phyloP scores from a whole-genome alignment of 2,888 invertebrate species.

The Ypsolopha sequella region DNA sequence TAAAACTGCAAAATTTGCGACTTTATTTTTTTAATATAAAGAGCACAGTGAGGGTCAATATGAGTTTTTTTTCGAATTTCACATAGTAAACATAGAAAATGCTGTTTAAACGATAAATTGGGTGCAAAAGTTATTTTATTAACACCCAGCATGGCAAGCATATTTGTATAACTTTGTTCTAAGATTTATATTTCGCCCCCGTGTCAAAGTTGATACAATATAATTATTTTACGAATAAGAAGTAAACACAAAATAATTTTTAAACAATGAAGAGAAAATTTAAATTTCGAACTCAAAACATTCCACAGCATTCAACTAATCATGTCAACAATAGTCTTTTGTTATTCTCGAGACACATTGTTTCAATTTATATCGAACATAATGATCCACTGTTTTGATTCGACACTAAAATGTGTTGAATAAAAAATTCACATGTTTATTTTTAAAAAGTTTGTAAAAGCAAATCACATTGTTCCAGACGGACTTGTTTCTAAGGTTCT shows the following conservation, averaged over 20 bases:
- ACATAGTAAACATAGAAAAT: too few species aligned
- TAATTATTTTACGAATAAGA: background rate
- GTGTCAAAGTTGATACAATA: constrained; percentile 2
- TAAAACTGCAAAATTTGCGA: too few species aligned
- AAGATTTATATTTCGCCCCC: constrained; percentile 8
- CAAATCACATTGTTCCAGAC: constrained; percentile 22
- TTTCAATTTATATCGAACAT: constrained; percentile 55
- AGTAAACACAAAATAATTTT: constrained; percentile 23
- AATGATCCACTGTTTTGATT: constrained; percentile 68
- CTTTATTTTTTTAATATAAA: too few species aligned
- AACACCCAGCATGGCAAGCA: too few species aligned
- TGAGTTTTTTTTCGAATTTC: too few species aligned
- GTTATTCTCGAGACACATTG: constrained; percentile 59
- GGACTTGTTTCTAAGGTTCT: constrained; percentile 48
- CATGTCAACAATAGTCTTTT: constrained; percentile 64
- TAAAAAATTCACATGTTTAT: constrained; percentile 58
- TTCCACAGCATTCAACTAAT: constrained; percentile 66
- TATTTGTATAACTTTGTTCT: constrained; percentile 7
- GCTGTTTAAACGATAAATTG: too few species aligned
- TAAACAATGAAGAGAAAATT: constrained; percentile 61
- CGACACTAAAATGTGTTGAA: constrained; percentile 53
- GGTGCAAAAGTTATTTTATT: too few species aligned
- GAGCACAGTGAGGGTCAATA: too few species aligned
- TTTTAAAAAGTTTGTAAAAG: constrained; percentile 1
- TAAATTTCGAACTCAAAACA: constrained; percentile 55